Evolutionary conservation across 2,888 invertebrate genomes (phyloP).

Genomic region (Pristionchus mayeri): DNA sequence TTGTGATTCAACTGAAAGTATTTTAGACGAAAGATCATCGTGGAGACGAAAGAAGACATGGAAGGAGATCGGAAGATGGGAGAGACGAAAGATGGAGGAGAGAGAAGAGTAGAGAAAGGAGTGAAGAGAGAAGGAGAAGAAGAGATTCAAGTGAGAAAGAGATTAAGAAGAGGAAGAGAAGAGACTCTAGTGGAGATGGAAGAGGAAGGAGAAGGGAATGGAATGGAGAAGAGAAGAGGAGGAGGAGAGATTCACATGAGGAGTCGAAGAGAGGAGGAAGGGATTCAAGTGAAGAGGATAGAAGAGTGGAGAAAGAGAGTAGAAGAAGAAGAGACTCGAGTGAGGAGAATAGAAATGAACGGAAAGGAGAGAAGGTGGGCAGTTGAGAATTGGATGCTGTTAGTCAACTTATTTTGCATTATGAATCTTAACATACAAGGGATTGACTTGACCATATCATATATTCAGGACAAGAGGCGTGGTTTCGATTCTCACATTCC

Average conservation of each 20-base stretch:
- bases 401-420: no score
- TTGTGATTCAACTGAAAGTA: no score
- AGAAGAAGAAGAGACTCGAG: neutral
- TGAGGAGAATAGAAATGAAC: slow-evolving; percentile 28
- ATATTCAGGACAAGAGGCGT: slow-evolving; percentile 19
- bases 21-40: neutral
- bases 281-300: slow-evolving; percentile 49
- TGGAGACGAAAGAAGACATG: slow-evolving; percentile 8
- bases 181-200: slow-evolving; percentile 36
- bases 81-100: slow-evolving; percentile 25
- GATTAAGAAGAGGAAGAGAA: slow-evolving; percentile 47
- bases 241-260: slow-evolving; percentile 36
- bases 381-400: neutral
- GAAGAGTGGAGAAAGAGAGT: slow-evolving; percentile 40
- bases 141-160: slow-evolving; percentile 43
- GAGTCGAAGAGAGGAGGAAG: slow-evolving; percentile 9
- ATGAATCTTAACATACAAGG: no score
- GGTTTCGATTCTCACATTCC: slow-evolving; percentile 45
- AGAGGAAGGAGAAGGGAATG: slow-evolving; percentile 48
- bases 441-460: no score
- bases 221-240: neutral
- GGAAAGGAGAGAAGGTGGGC: neutral
- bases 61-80: slow-evolving; percentile 37
- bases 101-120: slow-evolving; percentile 49
- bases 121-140: slow-evolving; percentile 24